Base-by-base conservation (phyloP, 53 echinoderm and acorn worm genomes). In the Mesocentrotus franciscanus region DNA sequence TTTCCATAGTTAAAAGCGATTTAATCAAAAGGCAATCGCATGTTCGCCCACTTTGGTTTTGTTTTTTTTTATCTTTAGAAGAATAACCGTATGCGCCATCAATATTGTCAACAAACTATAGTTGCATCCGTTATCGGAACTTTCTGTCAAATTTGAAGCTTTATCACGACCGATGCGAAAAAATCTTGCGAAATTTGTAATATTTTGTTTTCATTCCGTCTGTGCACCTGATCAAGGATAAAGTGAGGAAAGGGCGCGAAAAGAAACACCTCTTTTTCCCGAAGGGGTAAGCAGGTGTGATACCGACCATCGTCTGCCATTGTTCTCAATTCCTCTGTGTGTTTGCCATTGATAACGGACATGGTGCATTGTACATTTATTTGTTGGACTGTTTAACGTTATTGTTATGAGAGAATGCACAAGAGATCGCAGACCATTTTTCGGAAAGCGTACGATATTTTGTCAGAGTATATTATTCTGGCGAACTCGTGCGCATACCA, bases 171-270 rank as follows among this genome's bases (percentile, higher is more conserved):
- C 42, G 18, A 81, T 18, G 81, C 81, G 81, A 81, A 42, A 39
- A 49, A 18, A 42, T 39, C 8, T 74, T 74, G 30, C 14, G 49
- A 84, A 84, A 84, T 36, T 22, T 87, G 87, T 12, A 59, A 87
- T 57, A 87, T 87, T 87, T 87, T 87, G 57, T 87, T 81, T 87
- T 87, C 87, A 27, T 26, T 87, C 27, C 58, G 87, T 87, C 57
- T 56, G 5, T 15, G n/a, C 27, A 27, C 26, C 57, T n/a, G 87
- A 56, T 58, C 56, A 87, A 87, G 87, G n/a, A 29, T 58, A 24
- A 87, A 87, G 3, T 34, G 18, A 27, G 12, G 12, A 87, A 87
- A 87, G 56, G 87, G 87, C 27, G 87, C 87, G 87, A 87, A 87
- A 87, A n/a, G 39, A 55, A 87, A 58, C 57, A 87, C 87, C 87